Evolutionary conservation across 1,140 invertebrate genomes (phyloP), one percentile per base, ranked within the genome.

Genomic region (Lordiphosa mommai): DNA sequence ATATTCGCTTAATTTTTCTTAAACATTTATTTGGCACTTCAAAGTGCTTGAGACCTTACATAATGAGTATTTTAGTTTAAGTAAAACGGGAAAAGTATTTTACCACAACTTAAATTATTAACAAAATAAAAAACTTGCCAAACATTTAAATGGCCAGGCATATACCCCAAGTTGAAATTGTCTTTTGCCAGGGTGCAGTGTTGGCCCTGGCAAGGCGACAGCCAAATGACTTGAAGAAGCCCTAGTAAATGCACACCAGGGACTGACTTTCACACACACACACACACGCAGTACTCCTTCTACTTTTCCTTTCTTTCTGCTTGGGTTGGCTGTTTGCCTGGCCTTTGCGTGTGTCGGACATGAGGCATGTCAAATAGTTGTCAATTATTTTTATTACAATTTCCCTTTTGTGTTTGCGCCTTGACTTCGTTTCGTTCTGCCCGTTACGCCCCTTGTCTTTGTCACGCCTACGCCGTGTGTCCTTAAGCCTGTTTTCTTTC

Each of bases 301-400:
- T 20, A 13, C 46, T 32, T 30, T 9, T 10, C 9, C 36, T 9
- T 13, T 6, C n/a, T 36, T 33, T 16, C 49, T 30, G 43, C 12
- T 10, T 32, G 6, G 12, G 12, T 23, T 17, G 29, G 29, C 30
- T 52, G 55, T 60, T 68, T 68, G 57, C 74, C 57, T 73, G 66
- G 57, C 61, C 66, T 67, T 71, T 74, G 66, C 71, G 60, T 68
- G 61, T 65, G 67, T 64, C 79, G 77, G 72, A 84, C 77, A 77
- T 85, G 79, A 84, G 77, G 72, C 77, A 84, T 84, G 77, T 84
- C 77, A 84, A 84, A 84, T 84, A 84, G 77, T 84, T 84, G 77
- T 84, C 77, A 84, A 84, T 84, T 84, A 84, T 85, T 84, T 84
- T 84, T 84, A 84, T 84, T 84, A 85, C 77, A 70, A 79, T 77